Evolutionary conservation across 2,888 invertebrate genomes (phyloP), one percentile per base, ranked within the genome.

Genomic region (Acronicta psi): DNA sequence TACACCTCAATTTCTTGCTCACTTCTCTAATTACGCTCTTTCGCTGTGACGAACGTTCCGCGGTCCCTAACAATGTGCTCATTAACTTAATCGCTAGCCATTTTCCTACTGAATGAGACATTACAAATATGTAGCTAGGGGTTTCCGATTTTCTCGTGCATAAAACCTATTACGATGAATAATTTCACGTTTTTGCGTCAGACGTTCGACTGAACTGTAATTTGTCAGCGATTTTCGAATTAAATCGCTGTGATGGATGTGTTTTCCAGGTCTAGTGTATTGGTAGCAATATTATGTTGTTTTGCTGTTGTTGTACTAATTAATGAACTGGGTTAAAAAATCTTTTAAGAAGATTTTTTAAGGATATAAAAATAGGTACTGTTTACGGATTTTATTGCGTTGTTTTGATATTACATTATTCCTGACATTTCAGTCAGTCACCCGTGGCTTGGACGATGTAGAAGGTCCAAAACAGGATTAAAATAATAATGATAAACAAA

Each of bases 61-160:
- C 56, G 71, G 77, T 76, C 74, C 69, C 71, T 76, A 81, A 86
- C 83, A 84, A 83, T 83, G 83, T 81, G 69, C 81, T 83, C 83
- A 84, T 88, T 87, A 83, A 78, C 77, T 83, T 86, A 88, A 88
- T 88, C 84, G 85, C 56, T 59, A 51, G 61, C 83, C 80, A 84
- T 87, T 86, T 85, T 79, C 79, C 66, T 59, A 70, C 64, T 54
- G 81, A 86, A 85, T 82, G 83, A 85, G 85, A 85, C 80, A 81
- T 83, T 82, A 83, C 80, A 83, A 84, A 82, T 83, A 73, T 69
- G 64, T 73, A 64, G 65, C 62, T 54, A 62, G 69, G 69, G 54
- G 59, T 64, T 66, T 59, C 69, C 69, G 70, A 81, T 81, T 83
- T 77, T 69, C 71, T 77, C 79, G 71, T 80, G 79, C 77, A 82